Base-by-base conservation (phyloP, 2,888 invertebrate species). In the Oasisia sp. region DNA sequence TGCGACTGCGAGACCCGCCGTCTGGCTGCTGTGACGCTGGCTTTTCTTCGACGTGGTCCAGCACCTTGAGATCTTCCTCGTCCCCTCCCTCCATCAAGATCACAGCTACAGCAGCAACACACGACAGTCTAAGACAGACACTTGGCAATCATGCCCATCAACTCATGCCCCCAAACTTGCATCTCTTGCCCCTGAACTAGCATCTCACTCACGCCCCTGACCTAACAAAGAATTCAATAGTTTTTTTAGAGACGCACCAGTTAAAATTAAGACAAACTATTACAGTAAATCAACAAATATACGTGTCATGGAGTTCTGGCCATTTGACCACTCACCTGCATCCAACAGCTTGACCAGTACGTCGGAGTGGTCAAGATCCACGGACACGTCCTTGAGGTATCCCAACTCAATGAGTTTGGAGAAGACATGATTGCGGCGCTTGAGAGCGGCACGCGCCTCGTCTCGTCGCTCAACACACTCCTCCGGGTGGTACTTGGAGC, bases 401-500 rank as follows among this genome's bases (percentile, higher is more conserved):
- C 97, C 98, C 89, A 97, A 97, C 1, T 98, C 97, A 92, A 95
- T 94, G 91, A 99, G 96, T 93, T 99, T 98, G 95, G 98, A 97
- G 96, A 99, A 99, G 0, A 99, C 98, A 94, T 98, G 97, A 19
- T 99, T 97, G 1, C 99, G 98, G 97, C 97, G 98, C 98, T 95
- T 94, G 91, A 97, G 94, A n/a, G 95, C 94, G 98, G 98, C 97
- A 92, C 98, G 97, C 95, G 98, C 98, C 95, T 99, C 99, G 32
- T 98, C 98, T 96, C 98, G 98, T 92, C 98, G 97, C 96, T 98
- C 98, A 58, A 98, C 97, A 92, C 98, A 98, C 95, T 99, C 99
- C 96, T 99, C 99, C 4, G 99, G 99, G 96, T 99, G 99, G 96
- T 99, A 99, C 97, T 99, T 99, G 95, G 98, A 98, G 97, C 99